A percentile compares a stretch with the other conserved stretches of the same genome.
These are phyloP conservation scores for Anisognathus igniventris DNA, from an alignment of 2,797 vertebrate species.

Conservation along the genomic window DNA sequence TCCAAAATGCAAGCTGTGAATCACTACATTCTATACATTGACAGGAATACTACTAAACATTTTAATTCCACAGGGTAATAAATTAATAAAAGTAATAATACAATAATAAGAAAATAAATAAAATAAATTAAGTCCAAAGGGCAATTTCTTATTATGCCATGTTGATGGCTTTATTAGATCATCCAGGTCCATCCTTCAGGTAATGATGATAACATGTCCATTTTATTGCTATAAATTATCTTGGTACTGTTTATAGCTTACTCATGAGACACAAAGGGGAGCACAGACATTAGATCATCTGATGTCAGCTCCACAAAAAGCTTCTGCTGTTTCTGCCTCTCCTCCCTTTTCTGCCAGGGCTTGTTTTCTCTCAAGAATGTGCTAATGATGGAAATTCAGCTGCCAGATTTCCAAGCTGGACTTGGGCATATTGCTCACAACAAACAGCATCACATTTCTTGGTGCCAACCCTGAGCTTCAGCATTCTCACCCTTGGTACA, in stretches of 20 bases:
- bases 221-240: not conserved
- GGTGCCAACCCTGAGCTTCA: not conserved
- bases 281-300: not conserved
- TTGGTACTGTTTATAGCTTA: not conserved
- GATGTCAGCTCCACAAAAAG: not conserved
- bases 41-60: accelerated
- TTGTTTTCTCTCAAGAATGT: not conserved
- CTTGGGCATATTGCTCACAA: not conserved
- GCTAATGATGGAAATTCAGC: not conserved
- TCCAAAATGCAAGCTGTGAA: not conserved
- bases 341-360: not conserved
- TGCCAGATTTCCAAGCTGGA: not conserved
- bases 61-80: not conserved
- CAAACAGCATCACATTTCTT: not conserved
- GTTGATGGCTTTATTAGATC: not conserved
- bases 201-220: not conserved
- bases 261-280: not conserved
- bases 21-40: not conserved
- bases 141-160: not conserved
- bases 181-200: not conserved
- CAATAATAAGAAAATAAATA: not conserved
- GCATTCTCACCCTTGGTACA: not conserved
- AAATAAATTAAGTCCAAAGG: not conserved
- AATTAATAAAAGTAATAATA: not conserved
- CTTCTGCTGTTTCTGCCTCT: not conserved